Evolutionary conservation across 2,888 invertebrate species (phyloP), one percentile per base, ranked within the genome.

Genomic region (Liposcelis brunnea): DNA sequence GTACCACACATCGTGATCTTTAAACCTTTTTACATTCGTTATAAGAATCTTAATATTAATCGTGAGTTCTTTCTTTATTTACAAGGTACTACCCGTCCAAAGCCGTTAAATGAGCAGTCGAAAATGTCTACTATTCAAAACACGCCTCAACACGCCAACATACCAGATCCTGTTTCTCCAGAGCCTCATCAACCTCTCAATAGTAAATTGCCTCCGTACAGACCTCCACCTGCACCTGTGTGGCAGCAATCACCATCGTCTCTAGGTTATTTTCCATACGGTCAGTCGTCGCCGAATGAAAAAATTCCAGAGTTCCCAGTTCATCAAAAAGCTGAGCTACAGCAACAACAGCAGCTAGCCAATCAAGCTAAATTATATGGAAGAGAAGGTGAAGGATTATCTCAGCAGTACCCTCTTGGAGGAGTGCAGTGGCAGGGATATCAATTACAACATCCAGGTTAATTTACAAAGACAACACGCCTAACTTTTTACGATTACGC

Each of bases 351-450:
- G 33, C 46, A 51, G 46, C 44, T 49, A 21, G 34, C 47, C 19
- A 49, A 49, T 31, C 47, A 51, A 37, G 50, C 46, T 7, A 49
- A 49, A 33, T 42, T 48, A 16, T 55, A 52, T 38, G 55, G 55
- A 2, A 47, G 55, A 19, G 55, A 55, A 46, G 55, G 55, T 5
- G 55, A 55, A 48, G 53, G 49, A 2, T 31, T 44, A 8, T 12
- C 31, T 8, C 47, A 49, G 45, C 48, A 36, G 26, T 26, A 26
- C 26, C 26, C 26, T 4, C 8, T n/a, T n/a, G n/a, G n/a, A n/a
- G n/a, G n/a, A n/a, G n/a, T 31, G 10, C 49, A 47, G 14, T 49
- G 49, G 49, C 46, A 43, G 11, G 37, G 31, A 16, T 49, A 48
- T 31, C 49, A 49, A 26, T 47, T 45, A 12, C 38, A 31, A n/a